Evolutionary conservation across 2,888 invertebrate genomes (phyloP).

Genomic region (Perizoma affinitatum): DNA sequence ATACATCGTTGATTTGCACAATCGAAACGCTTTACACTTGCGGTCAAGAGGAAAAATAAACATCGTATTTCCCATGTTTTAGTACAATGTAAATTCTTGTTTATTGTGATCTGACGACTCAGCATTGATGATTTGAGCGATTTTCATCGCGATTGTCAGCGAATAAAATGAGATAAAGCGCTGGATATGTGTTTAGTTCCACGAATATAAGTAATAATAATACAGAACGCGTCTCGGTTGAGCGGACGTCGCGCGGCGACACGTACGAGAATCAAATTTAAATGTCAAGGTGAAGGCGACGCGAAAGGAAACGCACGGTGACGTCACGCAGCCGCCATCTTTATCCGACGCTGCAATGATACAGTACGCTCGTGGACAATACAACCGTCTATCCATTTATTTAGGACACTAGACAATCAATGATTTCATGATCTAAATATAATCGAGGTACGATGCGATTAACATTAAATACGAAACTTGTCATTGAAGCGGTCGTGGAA

Average conservation of each 20-base stretch:
- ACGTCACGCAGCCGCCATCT: constrained; percentile 75
- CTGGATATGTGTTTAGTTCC: constrained; percentile 13
- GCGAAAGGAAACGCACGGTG: constrained; percentile 76
- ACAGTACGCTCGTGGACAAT: constrained; percentile 44
- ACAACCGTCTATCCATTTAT: constrained; percentile 51
- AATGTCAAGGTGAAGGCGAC: constrained; percentile 80
- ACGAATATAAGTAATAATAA: constrained; percentile 50
- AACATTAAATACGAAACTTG: constrained; percentile 33
- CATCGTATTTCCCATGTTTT: constrained; percentile 29
- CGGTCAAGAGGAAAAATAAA: constrained; percentile 30
- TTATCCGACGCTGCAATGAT: constrained; percentile 52
- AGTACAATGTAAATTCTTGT: constrained; percentile 16
- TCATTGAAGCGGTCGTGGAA: constrained; percentile 34
- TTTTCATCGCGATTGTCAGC: constrained; percentile 1
- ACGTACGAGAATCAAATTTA: constrained; percentile 75
- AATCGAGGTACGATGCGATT: constrained; percentile 34
- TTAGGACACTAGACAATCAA: constrained; percentile 56
- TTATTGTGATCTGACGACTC: constrained; percentile 6
- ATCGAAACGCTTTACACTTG: constrained; percentile 16
- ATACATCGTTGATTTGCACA: constrained; percentile 9
- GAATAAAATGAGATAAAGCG: constrained; percentile 2
- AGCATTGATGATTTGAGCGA: not conserved
- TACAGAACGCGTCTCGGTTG: constrained; percentile 59
- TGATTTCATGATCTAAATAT: constrained; percentile 46
- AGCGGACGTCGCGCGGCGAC: constrained; percentile 61